Percentiles rank a stretch among this genome's conserved stretches.
These are phyloP conservation scores for Leucozona laternaria DNA, from an alignment of 2,888 invertebrate genomes.

Conservation along the genomic window DNA sequence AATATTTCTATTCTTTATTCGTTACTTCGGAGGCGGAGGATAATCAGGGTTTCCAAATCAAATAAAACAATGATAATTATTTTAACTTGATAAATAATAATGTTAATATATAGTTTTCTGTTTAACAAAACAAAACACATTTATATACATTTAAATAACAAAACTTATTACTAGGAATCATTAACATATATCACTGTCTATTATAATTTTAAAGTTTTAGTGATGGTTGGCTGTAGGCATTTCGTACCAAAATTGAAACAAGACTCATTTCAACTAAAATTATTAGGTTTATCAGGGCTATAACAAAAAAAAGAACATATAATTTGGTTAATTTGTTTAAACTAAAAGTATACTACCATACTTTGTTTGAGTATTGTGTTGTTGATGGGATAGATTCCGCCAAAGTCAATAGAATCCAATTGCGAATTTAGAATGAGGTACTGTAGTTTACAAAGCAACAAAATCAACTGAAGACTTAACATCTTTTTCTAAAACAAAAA, in stretches of 20 bases:
- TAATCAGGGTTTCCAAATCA: too few relatives aligned
- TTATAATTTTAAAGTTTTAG: slow-evolving; percentile 45
- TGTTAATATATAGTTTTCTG: background rate
- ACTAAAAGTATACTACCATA: slow-evolving; percentile 70
- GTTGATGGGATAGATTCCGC: slow-evolving; percentile 81
- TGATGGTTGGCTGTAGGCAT: slow-evolving; percentile 81
- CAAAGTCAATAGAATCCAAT: slow-evolving; percentile 79
- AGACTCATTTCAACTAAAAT: slow-evolving; percentile 82
- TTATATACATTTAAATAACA: background rate
- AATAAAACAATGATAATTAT: too few relatives aligned
- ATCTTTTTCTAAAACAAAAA: slow-evolving; percentile 79
- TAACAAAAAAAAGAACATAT: slow-evolving; percentile 37
- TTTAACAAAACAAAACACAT: background rate
- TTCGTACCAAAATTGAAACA: slow-evolving; percentile 81
- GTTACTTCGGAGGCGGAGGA: too few relatives aligned
- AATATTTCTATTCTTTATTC: too few relatives aligned
- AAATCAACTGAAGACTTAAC: slow-evolving; percentile 81
- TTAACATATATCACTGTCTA: slow-evolving; percentile 15
- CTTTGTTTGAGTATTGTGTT: slow-evolving; percentile 82
- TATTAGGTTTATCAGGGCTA: slow-evolving; percentile 81
- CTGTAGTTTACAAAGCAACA: slow-evolving; percentile 82
- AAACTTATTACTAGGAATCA: background rate
- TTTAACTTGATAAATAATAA: background rate
- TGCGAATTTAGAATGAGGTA: slow-evolving; percentile 80
- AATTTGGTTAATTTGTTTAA: background rate